phyloP scores from a whole-genome alignment of 2,797 vertebrate genomes.

The Chelonia mydas region DNA sequence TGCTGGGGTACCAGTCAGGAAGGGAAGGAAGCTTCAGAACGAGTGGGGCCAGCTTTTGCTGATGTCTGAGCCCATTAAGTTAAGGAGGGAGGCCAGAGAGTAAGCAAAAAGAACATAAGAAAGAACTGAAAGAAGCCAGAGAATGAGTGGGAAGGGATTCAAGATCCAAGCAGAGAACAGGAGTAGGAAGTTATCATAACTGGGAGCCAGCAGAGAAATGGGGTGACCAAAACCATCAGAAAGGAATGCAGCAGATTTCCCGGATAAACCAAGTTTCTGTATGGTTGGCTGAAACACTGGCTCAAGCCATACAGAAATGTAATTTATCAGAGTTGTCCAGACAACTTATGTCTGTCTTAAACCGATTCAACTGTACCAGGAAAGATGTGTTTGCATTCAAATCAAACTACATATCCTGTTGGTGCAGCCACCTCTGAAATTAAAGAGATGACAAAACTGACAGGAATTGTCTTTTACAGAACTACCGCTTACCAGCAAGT shows the following conservation, averaged over 20 bases:
- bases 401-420: constrained; percentile 26
- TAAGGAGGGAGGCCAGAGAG: background rate
- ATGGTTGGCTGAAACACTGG: background rate
- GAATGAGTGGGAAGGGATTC: background rate
- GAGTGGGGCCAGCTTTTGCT: background rate
- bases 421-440: constrained; percentile 31
- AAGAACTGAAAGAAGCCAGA: background rate
- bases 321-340: background rate
- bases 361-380: background rate
- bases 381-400: constrained; percentile 20
- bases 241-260: background rate
- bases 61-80: background rate
- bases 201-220: background rate
- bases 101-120: background rate
- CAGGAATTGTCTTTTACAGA: constrained; percentile 34
- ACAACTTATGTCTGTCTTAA: background rate
- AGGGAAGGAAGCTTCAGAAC: background rate
- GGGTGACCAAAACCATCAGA: rapidly evolving
- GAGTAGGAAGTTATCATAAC: background rate
- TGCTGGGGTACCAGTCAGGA: background rate
- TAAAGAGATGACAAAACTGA: constrained; percentile 38
- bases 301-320: background rate
- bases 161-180: rapidly evolving
- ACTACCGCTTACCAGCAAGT: constrained; percentile 49
- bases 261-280: background rate